phyloP scores from a whole-genome alignment of 2,888 invertebrate species.

The Coenonympha glycerion region DNA sequence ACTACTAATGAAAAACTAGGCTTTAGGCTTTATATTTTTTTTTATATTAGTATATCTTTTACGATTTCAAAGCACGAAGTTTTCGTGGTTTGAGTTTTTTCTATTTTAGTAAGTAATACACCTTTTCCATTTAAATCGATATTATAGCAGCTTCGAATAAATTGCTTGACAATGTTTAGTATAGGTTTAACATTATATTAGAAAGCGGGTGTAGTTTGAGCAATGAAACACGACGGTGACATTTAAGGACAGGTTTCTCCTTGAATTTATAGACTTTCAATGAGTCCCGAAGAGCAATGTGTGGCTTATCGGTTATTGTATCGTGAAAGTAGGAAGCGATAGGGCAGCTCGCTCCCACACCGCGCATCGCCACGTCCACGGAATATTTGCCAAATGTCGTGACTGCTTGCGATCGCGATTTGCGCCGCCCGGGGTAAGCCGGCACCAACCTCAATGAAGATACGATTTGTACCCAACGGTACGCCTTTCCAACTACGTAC shows the following conservation, averaged over 20 bases:
- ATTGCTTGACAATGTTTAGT: neutral
- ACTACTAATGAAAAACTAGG: too few relatives aligned
- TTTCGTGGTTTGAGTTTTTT: too few relatives aligned
- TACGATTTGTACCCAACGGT: conserved; percentile 69
- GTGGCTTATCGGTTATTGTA: conserved; percentile 58
- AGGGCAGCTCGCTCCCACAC: conserved; percentile 70
- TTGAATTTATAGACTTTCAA: conserved; percentile 31
- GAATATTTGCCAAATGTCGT: conserved; percentile 75
- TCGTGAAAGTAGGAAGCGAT: conserved; percentile 69
- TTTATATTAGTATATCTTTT: too few relatives aligned
- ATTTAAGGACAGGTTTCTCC: conserved; percentile 32
- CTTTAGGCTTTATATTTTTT: too few relatives aligned
- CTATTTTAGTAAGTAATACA: too few relatives aligned
- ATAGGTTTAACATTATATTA: conserved; percentile 4
- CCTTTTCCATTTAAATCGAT: too few relatives aligned
- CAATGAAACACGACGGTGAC: conserved; percentile 27
- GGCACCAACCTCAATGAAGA: conserved; percentile 62
- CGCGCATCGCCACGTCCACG: conserved; percentile 55
- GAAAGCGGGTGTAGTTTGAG: conserved; percentile 11
- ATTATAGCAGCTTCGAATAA: neutral
- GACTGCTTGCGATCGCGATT: conserved; percentile 73
- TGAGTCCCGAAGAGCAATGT: conserved; percentile 43
- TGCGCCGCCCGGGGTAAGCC: conserved; percentile 68
- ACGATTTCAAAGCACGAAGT: too few relatives aligned
- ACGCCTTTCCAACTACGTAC: conserved; percentile 41